phyloP scores from a whole-genome alignment of 2,113 vertebrate genomes.

The Pterophyllum scalare region DNA sequence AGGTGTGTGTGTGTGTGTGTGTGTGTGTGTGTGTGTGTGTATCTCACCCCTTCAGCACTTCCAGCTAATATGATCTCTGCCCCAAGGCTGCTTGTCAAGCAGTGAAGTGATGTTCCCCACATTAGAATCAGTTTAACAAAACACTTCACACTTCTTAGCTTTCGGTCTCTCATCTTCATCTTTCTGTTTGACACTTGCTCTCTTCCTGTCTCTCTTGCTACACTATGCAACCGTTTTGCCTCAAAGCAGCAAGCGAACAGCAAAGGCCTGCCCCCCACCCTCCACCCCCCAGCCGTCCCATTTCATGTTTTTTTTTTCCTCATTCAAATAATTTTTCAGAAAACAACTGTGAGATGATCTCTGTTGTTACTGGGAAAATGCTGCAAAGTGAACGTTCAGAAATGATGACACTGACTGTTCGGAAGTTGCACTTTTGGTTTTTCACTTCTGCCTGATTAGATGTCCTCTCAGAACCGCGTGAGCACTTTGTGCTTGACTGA shows the following conservation, averaged over 20 bases:
- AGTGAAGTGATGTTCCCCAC: conserved; percentile 45
- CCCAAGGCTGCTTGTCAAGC: conserved; percentile 52
- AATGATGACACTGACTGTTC: neutral
- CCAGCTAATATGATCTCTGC: conserved; percentile 42
- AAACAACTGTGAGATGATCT: neutral
- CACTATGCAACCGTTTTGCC: conserved; percentile 15
- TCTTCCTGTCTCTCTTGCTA: conserved; percentile 16
- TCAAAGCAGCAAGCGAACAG: conserved; percentile 17
- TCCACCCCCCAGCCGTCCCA: conserved; percentile 5
- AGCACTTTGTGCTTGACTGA: neutral
- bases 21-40: too few relatives aligned
- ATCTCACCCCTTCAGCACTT: conserved; percentile 2
- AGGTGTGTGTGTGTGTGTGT: neutral
- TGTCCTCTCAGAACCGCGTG: neutral
- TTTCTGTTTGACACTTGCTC: conserved; percentile 34
- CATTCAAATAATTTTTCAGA: conserved; percentile 16
- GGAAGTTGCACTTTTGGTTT: neutral
- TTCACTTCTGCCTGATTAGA: conserved; percentile 11
- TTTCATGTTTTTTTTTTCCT: neutral
- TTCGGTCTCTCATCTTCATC: conserved; percentile 26
- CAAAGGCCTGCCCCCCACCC: neutral
- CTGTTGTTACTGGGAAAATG: neutral
- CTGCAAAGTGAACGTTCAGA: neutral
- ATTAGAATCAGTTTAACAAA: conserved; percentile 64
- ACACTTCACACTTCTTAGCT: conserved; percentile 35